These are phyloP conservation scores for Cephalotes varians DNA, from an alignment of 2,888 invertebrate species.

Conservation along the genomic window DNA sequence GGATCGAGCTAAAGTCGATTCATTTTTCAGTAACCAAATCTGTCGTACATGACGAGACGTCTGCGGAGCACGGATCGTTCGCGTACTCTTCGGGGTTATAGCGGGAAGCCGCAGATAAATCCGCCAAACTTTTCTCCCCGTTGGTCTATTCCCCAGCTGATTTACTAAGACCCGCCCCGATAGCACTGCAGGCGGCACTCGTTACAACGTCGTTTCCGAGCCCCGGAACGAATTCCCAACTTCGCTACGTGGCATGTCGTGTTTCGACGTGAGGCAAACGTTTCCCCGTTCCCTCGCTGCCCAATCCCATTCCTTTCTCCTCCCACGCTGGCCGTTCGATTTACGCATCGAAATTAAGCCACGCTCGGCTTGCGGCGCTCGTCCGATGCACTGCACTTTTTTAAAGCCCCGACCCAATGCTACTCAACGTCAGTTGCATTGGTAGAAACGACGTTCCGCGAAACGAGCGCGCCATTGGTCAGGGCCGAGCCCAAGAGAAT, in stretches of 20 bases:
- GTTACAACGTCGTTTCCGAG: slow-evolving; percentile 59
- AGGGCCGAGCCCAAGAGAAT: slow-evolving; percentile 37
- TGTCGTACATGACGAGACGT: slow-evolving; percentile 18
- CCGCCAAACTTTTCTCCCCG: slow-evolving; percentile 43
- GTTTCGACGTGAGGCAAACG: slow-evolving; percentile 43
- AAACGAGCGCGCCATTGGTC: slow-evolving; percentile 45
- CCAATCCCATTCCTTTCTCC: neutral
- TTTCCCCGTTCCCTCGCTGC: neutral
- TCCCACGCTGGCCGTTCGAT: slow-evolving; percentile 65
- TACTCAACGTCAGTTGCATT: slow-evolving; percentile 59
- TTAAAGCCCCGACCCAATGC: slow-evolving; percentile 57
- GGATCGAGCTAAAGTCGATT: neutral
- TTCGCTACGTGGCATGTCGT: slow-evolving; percentile 55
- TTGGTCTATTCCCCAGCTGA: slow-evolving; percentile 45
- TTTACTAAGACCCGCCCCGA: slow-evolving; percentile 55
- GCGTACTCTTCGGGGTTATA: neutral
- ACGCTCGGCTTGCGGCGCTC: slow-evolving; percentile 66
- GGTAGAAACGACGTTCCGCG: slow-evolving; percentile 62
- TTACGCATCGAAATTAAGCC: slow-evolving; percentile 76
- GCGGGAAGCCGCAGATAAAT: slow-evolving; percentile 14
- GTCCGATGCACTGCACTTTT: slow-evolving; percentile 63
- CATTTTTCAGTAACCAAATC: neutral
- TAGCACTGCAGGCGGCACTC: slow-evolving; percentile 38
- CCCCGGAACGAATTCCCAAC: slow-evolving; percentile 58
- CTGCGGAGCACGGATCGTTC: neutral